Percentiles rank a stretch among this genome's conserved stretches.
phyloP scores from a whole-genome alignment of 2,797 vertebrate species.

The Sphenopsis melanotis region DNA sequence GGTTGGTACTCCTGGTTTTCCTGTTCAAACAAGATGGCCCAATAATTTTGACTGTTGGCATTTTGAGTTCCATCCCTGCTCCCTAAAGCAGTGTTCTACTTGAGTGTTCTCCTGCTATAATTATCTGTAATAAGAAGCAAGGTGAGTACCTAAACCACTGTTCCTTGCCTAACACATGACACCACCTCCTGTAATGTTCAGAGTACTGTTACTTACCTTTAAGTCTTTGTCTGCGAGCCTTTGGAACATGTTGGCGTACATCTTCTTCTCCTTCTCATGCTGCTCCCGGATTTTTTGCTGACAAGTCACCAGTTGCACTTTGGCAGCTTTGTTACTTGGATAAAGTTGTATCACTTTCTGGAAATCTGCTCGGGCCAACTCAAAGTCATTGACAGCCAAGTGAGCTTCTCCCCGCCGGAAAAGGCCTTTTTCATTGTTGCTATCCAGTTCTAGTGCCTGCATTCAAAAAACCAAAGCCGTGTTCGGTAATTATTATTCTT shows the following conservation, averaged over 20 bases:
- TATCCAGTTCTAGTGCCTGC: conserved; percentile 88
- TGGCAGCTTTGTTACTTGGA: conserved; percentile 93
- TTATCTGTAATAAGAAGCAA: neutral
- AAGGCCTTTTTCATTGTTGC: conserved; percentile 91
- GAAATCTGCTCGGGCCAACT: conserved; percentile 87
- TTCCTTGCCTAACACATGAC: neutral
- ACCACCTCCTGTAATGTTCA: neutral
- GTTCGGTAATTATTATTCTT: neutral
- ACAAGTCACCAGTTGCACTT: conserved; percentile 85
- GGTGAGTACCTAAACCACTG: neutral
- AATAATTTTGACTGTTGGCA: neutral
- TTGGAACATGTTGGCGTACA: conserved; percentile 98
- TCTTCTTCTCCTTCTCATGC: conserved; percentile 91
- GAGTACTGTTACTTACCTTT: conserved; percentile 77
- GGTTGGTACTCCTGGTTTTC: neutral
- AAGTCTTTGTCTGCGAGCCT: conserved; percentile 89
- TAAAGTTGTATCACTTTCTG: conserved; percentile 90
- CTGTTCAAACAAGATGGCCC: neutral
- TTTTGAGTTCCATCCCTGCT: neutral
- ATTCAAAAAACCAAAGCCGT: neutral
- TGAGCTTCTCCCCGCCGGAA: conserved; percentile 92
- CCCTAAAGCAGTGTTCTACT: neutral
- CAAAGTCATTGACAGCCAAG: conserved; percentile 90
- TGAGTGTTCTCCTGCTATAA: neutral
- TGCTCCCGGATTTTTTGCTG: conserved; percentile 91